Base-by-base conservation (phyloP, 2,113 vertebrate genomes). In the Chaetorhynchus papuensis region DNA sequence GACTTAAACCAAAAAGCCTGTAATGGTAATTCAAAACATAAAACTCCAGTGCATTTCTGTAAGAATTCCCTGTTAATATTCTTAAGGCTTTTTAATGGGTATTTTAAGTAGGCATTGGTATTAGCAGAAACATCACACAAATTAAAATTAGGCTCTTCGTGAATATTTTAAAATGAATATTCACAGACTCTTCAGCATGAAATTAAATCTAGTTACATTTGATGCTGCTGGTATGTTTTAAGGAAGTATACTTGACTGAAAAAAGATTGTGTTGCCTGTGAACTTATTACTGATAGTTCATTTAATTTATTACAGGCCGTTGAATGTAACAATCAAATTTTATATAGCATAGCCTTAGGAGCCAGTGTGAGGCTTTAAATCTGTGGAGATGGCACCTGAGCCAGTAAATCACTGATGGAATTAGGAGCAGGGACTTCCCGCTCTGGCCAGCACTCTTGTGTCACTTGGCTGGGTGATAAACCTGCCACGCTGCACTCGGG, bases 81-180 rank as follows among this genome's bases (percentile, higher is more conserved):
- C 97, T 97, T 96, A 94, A 97, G 95, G 95, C 96, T 97, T 97
- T 98, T 97, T 94, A 97, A 97, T 42, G 70, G 96, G 53, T 96
- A 93, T 74, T 97, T 97, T 96, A 98, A 97, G 95, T 88, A 95
- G 96, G 85, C 77, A 95, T 94, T 94, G 84, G 83, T 95, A 97
- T 98, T 96, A 98, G 93, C 94, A 97, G 97, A 96, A 98, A 97
- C 94, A 97, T 94, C 95, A 97, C 97, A 96, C 95, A 98, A 98
- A 98, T 98, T 97, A 98, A 97, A 98, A 98, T 98, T 95, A 96
- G 95, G 88, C 97, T 97, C 96, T 96, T 42, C 65, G 83, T 97
- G 97, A 97, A 97, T 96, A 97, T 96, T 97, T 97, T 90, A 87
- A 95, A 97, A 98, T 98, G 90, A 98, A 97, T 97, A 97, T 83